Percentiles rank a stretch among this genome's conserved stretches.
Evolutionary conservation across 2,113 vertebrate genomes (phyloP).

Genomic region (Pungitius pungitius): DNA sequence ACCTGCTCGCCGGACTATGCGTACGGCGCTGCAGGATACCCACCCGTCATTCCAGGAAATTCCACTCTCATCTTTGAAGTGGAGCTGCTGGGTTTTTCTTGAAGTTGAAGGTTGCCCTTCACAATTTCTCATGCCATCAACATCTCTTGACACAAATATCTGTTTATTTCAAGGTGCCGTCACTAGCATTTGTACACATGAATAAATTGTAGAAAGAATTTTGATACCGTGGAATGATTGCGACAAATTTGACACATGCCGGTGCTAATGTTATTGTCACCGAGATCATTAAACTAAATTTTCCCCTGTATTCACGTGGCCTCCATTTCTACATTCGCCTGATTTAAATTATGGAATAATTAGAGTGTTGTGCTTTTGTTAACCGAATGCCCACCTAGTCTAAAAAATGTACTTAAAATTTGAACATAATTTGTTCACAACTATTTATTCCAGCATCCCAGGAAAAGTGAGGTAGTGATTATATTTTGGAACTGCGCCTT

Average conservation of each 20-base stretch:
- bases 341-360: background rate
- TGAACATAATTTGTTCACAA: background rate
- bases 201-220: constrained; percentile 10
- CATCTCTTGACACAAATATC: constrained; percentile 40
- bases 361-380: background rate
- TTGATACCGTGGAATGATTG: constrained; percentile 1
- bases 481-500: constrained; percentile 15
- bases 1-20: constrained; percentile 91
- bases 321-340: constrained; percentile 7
- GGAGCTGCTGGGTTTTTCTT: constrained; percentile 86
- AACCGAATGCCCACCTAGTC: background rate
- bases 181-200: constrained; percentile 20
- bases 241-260: background rate
- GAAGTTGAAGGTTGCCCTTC: constrained; percentile 53
- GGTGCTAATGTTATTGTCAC: background rate
- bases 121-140: constrained; percentile 38
- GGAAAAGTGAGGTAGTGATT: constrained; percentile 1
- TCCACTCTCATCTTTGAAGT: constrained; percentile 91
- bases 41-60: constrained; percentile 88
- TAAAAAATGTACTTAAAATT: background rate
- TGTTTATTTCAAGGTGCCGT: constrained; percentile 37
- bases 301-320: background rate
- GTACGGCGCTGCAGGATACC: constrained; percentile 85
- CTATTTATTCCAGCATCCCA: constrained; percentile 3
- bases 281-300: background rate